Evolutionary conservation across 1,140 invertebrate species (phyloP), one percentile per base, ranked within the genome.

Genomic region (Spodoptera frugiperda): DNA sequence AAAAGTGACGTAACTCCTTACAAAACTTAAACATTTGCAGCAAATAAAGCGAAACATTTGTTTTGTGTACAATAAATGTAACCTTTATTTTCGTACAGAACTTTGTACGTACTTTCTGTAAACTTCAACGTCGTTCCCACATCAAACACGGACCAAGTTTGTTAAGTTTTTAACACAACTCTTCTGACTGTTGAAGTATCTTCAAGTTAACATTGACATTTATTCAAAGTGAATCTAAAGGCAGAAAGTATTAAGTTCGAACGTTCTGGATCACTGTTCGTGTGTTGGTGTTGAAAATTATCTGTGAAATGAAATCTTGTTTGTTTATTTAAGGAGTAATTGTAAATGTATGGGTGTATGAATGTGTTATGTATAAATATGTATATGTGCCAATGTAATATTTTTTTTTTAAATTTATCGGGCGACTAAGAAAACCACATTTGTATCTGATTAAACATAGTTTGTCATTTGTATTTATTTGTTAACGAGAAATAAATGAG

Each of bases 91-190:
- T 59, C 25, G 53, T 73, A 48, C 15, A 12, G 21, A 59, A 67
- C 44, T 46, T 73, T 14, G 51, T 4, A 14, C 14, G 33, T 11
- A 49, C 67, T 77, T 72, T 70, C 25, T 53, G 63, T 71, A 14
- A 84, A 82, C 78, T 83, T 81, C 54, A 76, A 15, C 71, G 39
- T 73, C 76, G 83, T 72, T 83, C 72, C 74, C 78, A 80, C 80
- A 85, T 85, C 78, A 81, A 83, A 85, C 79, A 85, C 76, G 74
- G 70, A 79, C 48, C 46, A 82, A 80, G 39, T 80, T 83, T 80
- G 49, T 63, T 59, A 77, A 84, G 78, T 79, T 84, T 84, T 82
- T 80, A 72, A 71, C 73, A 76, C 49, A 84, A 84, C 74, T 68
- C 70, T 77, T 77, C 65, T 68, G 76, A 78, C 76, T 81, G 79